Evolutionary conservation across 2,113 vertebrate genomes (phyloP).

Genomic region (Cyrtonyx montezumae): DNA sequence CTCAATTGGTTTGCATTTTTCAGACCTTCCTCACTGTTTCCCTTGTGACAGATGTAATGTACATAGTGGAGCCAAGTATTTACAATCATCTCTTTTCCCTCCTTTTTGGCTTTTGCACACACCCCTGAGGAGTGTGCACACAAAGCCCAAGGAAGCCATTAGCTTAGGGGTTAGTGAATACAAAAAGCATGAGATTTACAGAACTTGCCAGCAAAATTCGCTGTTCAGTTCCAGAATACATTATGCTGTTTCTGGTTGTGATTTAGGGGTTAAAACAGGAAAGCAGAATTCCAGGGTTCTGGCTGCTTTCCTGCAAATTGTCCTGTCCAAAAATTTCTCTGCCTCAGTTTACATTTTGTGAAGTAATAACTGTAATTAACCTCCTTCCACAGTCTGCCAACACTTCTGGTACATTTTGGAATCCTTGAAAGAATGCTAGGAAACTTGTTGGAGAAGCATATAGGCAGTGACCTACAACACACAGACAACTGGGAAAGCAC

Average conservation of each 20-base stretch:
- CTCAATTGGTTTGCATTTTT: slow-evolving; percentile 46
- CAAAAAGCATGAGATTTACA: slow-evolving; percentile 55
- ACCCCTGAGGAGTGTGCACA: slow-evolving; percentile 47
- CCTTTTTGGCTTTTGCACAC: slow-evolving; percentile 42
- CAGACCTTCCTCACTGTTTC: slow-evolving; percentile 32
- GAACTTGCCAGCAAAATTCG: slow-evolving; percentile 35
- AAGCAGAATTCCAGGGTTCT: neutral
- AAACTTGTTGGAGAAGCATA: neutral
- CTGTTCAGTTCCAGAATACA: slow-evolving; percentile 41
- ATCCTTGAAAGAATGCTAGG: neutral
- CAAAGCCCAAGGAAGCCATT: slow-evolving; percentile 67
- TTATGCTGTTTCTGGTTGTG: slow-evolving; percentile 24
- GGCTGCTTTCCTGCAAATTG: neutral
- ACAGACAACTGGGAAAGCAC: neutral
- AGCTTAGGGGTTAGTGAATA: slow-evolving; percentile 43
- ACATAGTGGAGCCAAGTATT: slow-evolving; percentile 63
- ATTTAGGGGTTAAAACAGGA: slow-evolving; percentile 19
- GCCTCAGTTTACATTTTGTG: neutral
- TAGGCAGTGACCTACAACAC: neutral
- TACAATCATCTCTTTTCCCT: slow-evolving; percentile 60
- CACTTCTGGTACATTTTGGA: neutral
- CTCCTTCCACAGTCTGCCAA: accelerated
- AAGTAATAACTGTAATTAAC: neutral
- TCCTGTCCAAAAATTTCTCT: neutral
- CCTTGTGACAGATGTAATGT: slow-evolving; percentile 62